A percentile compares a stretch with the other conserved stretches of the same genome.
phyloP scores from a whole-genome alignment of 2,888 invertebrate genomes.

The Xanthia icteritia region DNA sequence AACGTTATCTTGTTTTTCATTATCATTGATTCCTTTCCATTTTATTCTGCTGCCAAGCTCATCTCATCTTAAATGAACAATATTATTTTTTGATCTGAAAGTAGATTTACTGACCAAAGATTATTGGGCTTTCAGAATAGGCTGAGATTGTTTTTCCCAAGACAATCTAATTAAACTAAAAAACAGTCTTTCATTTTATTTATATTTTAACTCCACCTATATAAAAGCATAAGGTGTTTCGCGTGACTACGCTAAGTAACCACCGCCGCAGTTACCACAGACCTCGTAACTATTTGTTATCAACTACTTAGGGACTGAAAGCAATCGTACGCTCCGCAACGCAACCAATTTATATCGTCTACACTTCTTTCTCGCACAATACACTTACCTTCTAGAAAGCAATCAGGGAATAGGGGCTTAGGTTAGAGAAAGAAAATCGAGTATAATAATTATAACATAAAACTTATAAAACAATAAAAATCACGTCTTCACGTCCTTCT shows the following conservation, averaged over 20 bases:
- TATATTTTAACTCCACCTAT: conserved; percentile 6
- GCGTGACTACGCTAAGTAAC: conserved; percentile 27
- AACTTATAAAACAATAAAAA: too few relatives aligned
- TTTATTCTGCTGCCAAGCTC: neutral
- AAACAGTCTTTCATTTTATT: conserved; percentile 11
- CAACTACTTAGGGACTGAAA: conserved; percentile 8
- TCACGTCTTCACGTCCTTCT: too few relatives aligned
- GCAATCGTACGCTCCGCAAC: conserved; percentile 6
- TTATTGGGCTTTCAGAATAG: neutral
- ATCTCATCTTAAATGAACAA: neutral
- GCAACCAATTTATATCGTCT: conserved; percentile 19
- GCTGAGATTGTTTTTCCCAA: neutral
- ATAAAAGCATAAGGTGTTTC: conserved; percentile 12
- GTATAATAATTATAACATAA: too few relatives aligned
- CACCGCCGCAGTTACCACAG: conserved; percentile 23
- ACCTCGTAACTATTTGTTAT: conserved; percentile 24
- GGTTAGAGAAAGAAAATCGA: neutral
- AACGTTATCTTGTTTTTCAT: neutral
- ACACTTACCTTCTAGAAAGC: neutral
- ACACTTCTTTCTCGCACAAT: neutral
- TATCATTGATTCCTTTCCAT: neutral
- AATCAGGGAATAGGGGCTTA: neutral
- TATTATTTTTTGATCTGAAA: neutral
- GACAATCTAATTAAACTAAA: neutral
- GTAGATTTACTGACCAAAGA: neutral